Conservation (phyloP, 2,797 vertebrate species). For the Myotis findleyi region DNA sequence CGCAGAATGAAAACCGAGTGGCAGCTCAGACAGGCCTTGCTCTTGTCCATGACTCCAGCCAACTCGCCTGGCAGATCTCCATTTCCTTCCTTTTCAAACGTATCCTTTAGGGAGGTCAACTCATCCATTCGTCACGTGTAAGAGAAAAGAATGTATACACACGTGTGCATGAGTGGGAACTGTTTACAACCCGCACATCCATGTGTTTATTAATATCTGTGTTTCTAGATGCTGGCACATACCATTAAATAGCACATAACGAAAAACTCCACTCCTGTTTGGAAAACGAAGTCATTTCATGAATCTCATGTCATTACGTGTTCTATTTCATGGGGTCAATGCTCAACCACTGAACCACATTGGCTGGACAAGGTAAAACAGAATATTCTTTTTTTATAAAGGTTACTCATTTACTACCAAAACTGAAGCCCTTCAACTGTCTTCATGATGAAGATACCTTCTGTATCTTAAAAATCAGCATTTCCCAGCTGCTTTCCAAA, state of each 20-base stretch:
- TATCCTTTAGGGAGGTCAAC: constrained; percentile 81
- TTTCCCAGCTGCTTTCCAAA: constrained; percentile 19
- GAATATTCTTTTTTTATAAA: background rate
- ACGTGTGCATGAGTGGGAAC: background rate
- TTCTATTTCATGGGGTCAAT: background rate
- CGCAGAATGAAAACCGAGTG: constrained; percentile 93
- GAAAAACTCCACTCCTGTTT: background rate
- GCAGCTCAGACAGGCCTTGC: constrained; percentile 92
- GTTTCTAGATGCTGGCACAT: background rate
- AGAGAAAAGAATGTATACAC: background rate
- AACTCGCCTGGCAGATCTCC: constrained; percentile 87
- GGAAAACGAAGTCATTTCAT: background rate
- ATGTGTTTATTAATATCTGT: constrained; percentile 5
- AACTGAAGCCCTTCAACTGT: background rate
- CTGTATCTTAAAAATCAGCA: background rate
- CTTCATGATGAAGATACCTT: background rate
- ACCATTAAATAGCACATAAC: background rate
- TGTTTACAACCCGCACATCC: background rate
- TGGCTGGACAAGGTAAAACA: background rate
- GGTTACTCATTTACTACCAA: background rate
- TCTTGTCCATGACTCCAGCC: constrained; percentile 89
- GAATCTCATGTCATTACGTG: background rate
- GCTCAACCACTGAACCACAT: too few species aligned
- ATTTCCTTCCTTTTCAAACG: constrained; percentile 85
- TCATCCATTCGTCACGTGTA: constrained; percentile 14